Evolutionary conservation across 2,113 vertebrate genomes (phyloP), one percentile per base, ranked within the genome.

Genomic region (Thymallus thymallus): DNA sequence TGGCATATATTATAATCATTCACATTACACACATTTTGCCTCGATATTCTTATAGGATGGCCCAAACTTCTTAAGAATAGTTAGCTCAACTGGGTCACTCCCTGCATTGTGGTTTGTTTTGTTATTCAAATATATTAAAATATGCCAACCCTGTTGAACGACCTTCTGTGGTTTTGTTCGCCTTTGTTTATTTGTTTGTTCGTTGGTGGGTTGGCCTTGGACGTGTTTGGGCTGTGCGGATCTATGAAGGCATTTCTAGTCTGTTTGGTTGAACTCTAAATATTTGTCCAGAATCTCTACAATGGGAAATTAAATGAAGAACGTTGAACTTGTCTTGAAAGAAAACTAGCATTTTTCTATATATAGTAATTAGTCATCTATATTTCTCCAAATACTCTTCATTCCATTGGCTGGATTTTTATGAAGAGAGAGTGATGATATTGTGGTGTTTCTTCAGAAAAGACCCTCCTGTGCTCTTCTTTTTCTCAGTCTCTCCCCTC

Each of bases 81-180:
- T 61, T 55, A n/a, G 5, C 29, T 45, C 69, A 70, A 72, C 24
- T 72, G 65, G 35, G 51, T 68, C 23, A 12, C 26, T 41, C 65
- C 56, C 35, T 45, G 60, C 20, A 32, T 62, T 20, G 18, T 20
- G 7, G 3, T 58, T 48, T 60, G 71, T 32, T 63, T 83, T 86
- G 63, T 68, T 86, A 75, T 82, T 88, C 79, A 87, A 77, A 87
- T 83, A 18, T 76, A 85, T 69, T 72, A 16, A 73, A 79, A 71
- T 66, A 26, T 51, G 45, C 55, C 60, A 29, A 29, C 29, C 13
- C 20, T 73, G 62, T 65, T 3, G 6, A 3, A 23, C 6, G 12
- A 30, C 72, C 72, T 56, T 10, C 58, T 65, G 61, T 46, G 76
- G 66, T 69, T 64, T 65, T 45, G 46, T 76, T n/a, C 13, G 77